Base-by-base conservation (phyloP, 1,140 invertebrate genomes). In the Drosophila nebulosa region DNA sequence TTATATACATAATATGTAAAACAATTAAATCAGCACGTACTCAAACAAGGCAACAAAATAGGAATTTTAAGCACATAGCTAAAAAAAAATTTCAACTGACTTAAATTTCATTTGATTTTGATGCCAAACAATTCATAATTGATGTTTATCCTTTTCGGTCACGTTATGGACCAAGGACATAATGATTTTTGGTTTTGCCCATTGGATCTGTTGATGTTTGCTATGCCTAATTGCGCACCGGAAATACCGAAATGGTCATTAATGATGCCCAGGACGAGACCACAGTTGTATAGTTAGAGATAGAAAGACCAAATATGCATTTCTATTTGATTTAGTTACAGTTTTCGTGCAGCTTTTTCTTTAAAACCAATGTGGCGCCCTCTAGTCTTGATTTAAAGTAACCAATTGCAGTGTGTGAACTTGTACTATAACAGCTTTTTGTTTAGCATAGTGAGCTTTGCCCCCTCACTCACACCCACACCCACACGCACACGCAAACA, bases 11-110 rank as follows among this genome's bases (percentile, higher is more conserved):
- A 59, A 69, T 73, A 71, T 75, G 39, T 51, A 63, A 62, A 71
- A 85, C 78, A 86, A 85, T 79, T 64, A 80, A 86, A 78, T 85
- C 74, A 74, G 74, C 80, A 85, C 81, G 81, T 86, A 85, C 64
- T 68, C 57, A 70, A 68, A 53, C 55, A 74, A 39, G 72, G 55
- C 27, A 55, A 32, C 35, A 16, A 52, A 46, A 53, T 57, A 32
- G 14, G 51, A 69, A 62, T 67, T 78, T 70, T 84, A 72, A 69
- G 42, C 55, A 55, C 55, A 24, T 42, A 50, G 50, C 61, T 62
- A 72, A 9, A 51, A 10, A 42, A 35, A 69, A 46, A 78, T 74
- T 57, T 67, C 74, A 72, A 67, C 22, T 16, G 10, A 10, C 24
- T 30, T 27, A 27, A 67, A 86, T 68, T 80, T 85, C 70, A 79